Evolutionary conservation across 1,140 invertebrate genomes (phyloP).

Genomic region (Rhizoglyphus robini): DNA sequence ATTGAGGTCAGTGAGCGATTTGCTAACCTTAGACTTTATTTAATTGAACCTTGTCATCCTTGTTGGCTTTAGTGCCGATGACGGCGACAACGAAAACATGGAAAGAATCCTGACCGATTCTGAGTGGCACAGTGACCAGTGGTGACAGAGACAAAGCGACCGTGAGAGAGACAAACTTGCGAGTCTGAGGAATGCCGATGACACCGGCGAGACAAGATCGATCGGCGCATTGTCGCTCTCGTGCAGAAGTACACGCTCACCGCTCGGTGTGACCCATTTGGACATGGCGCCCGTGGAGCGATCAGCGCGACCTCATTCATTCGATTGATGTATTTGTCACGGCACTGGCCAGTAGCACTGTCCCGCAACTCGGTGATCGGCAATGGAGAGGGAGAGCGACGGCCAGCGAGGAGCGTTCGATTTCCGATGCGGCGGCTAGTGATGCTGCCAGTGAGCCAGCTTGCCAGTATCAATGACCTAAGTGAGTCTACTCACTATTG

Average conservation of each 20-base stretch:
- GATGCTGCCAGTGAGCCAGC: neutral
- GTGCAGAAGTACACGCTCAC: neutral
- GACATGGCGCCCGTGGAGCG: neutral
- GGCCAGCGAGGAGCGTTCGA: too few relatives aligned
- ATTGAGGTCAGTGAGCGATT: conserved; percentile 2
- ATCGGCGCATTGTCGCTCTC: neutral
- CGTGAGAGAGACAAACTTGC: neutral
- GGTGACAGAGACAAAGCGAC: too few relatives aligned
- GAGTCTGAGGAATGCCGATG: neutral
- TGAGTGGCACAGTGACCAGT: too few relatives aligned
- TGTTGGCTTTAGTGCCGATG: neutral
- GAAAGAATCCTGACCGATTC: too few relatives aligned
- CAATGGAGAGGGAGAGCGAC: neutral
- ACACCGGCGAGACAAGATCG: neutral
- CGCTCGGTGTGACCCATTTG: neutral
- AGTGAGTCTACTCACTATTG: conserved; percentile 6
- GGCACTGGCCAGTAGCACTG: neutral
- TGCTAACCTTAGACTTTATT: neutral
- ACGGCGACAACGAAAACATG: too few relatives aligned
- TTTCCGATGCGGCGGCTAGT: neutral
- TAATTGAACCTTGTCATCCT: neutral
- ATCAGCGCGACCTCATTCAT: conserved; percentile 6
- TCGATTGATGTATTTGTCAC: conserved; percentile 9
- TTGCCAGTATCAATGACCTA: neutral
- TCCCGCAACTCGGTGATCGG: too few relatives aligned